Evolutionary conservation across 1,140 invertebrate species (phyloP).

Genomic region (Leptopilina boulardi): DNA sequence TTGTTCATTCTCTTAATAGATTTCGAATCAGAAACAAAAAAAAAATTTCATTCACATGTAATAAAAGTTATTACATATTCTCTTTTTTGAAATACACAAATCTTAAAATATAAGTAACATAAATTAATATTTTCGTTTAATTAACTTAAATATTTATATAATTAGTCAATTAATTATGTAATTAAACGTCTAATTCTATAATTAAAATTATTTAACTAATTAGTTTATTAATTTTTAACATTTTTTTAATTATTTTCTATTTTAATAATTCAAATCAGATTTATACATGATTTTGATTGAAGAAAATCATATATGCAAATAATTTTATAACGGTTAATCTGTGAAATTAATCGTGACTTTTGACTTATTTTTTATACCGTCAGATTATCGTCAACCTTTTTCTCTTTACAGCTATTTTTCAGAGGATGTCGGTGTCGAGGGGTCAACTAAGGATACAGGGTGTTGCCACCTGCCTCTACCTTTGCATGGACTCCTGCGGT

Average conservation of each 20-base stretch:
- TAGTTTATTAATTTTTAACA: no score
- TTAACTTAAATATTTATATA: no score
- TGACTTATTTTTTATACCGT: neutral
- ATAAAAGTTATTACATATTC: neutral
- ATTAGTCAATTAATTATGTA: no score
- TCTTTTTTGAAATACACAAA: no score
- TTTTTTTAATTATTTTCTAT: constrained; percentile 4
- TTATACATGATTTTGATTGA: neutral
- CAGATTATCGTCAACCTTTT: constrained; percentile 45
- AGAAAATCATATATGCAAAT: neutral
- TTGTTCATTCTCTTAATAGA: neutral
- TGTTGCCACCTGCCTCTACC: constrained; percentile 87
- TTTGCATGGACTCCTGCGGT: constrained; percentile 90
- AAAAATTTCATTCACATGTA: neutral
- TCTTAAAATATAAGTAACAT: no score
- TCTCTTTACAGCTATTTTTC: constrained; percentile 87
- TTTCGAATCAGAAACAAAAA: neutral
- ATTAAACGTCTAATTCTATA: no score
- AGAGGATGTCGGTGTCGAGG: constrained; percentile 84
- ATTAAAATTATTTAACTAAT: no score
- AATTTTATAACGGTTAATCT: constrained; percentile 36
- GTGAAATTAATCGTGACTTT: neutral
- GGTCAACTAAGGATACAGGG: constrained; percentile 90
- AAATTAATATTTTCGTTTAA: no score
- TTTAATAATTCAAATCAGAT: neutral